Base-by-base conservation (phyloP, 2,797 vertebrate species). In the Myotis findleyi region DNA sequence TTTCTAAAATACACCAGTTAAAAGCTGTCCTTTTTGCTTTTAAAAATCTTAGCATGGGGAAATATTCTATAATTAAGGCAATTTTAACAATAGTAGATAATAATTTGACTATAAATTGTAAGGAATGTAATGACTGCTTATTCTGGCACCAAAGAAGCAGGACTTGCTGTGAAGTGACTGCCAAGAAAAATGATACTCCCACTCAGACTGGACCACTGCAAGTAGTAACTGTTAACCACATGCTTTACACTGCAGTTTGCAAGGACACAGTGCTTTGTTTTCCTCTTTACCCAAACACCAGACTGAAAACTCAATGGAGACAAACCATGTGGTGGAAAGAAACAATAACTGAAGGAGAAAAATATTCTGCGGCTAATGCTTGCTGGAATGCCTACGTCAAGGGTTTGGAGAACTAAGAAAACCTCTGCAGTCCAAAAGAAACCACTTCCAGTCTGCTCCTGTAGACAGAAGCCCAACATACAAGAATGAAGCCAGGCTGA, bases 51-150 rank as follows among this genome's bases (percentile, higher is more conserved):
- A 59, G 79, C 96, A 96, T 96, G 96, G 98, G 98, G 97, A 98
- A 98, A 98, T 97, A 98, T 97, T 98, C 97, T 97, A 98, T 98
- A 98, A 99, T 99, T 98, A 98, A 98, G 97, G 98, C 98, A 98
- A 98, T 98, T 98, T 98, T 96, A 98, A 98, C 97, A 98, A 98
- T 97, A 98, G 98, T 97, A 98, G 98, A 98, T 98, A 98, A 98
- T 98, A 98, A 98, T 98, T 98, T 97, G 98, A 98, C 98, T 98
- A 98, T 97, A 98, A 98, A 98, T 98, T 98, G 97, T 95, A 98
- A 95, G 98, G 98, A 99, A 99, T 98, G 98, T 96, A 98, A 97
- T 97, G 97, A 98, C 98, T 98, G 98, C 98, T 99, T 99, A 98
- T 98, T 98, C 98, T 98, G 98, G 98, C 98, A 98, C 91, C 82